phyloP scores from a whole-genome alignment of 1,140 invertebrate species.

The Drosophila persimilis region DNA sequence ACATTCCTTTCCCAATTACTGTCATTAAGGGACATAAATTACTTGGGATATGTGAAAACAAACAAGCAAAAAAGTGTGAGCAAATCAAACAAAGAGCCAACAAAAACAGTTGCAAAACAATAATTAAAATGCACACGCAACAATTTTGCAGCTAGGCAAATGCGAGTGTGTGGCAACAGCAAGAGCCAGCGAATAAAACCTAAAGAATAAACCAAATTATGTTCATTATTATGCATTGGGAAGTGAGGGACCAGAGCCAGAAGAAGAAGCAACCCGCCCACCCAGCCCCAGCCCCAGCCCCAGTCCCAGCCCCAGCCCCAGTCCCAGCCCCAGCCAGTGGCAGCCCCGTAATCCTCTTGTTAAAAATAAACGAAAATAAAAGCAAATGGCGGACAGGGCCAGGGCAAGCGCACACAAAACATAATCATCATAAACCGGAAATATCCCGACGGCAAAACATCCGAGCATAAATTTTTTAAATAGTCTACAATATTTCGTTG shows the following conservation, averaged over 20 bases:
- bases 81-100: background rate
- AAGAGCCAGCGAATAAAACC: conserved; percentile 58
- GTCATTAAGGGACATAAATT: conserved; percentile 24
- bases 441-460: conserved; percentile 82
- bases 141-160: conserved; percentile 43
- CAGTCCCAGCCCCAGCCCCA: background rate
- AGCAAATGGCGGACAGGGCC: conserved; percentile 21
- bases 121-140: conserved; percentile 71
- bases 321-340: background rate
- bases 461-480: conserved; percentile 82
- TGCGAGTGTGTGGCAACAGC: conserved; percentile 5
- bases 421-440: conserved; percentile 83
- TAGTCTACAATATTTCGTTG: conserved; percentile 80
- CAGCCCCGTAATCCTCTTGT: conserved; percentile 71
- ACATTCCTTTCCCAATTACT: background rate
- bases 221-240: conserved; percentile 72
- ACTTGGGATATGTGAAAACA: conserved; percentile 5
- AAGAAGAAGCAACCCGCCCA: conserved; percentile 18
- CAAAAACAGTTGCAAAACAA: conserved; percentile 60
- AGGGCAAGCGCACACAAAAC: conserved; percentile 54
- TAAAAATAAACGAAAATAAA: conserved; percentile 79
- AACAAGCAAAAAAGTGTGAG: background rate
- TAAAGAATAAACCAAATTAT: conserved; percentile 71
- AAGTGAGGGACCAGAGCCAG: conserved; percentile 45
- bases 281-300: background rate